These are phyloP conservation scores for Anhinga anhinga DNA, from an alignment of 2,113 vertebrate species.

Conservation along the genomic window DNA sequence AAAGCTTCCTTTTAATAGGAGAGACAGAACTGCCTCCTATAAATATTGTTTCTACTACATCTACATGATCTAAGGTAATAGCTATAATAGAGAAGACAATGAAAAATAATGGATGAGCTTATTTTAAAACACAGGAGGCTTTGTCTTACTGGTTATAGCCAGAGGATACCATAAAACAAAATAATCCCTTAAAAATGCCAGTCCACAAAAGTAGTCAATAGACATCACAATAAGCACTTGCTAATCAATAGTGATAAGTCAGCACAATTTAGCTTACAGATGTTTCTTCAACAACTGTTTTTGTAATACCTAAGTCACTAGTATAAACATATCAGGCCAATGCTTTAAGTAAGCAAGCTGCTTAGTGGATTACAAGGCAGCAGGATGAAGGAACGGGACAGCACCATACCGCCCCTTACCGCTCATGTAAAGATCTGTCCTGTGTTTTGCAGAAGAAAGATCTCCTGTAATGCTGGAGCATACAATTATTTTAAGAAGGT, in stretches of 20 bases:
- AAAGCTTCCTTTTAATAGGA: background rate
- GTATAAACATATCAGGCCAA: background rate
- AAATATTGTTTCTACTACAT: background rate
- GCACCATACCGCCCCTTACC: background rate
- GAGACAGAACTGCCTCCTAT: background rate
- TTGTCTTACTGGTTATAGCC: background rate
- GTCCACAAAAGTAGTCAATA: slow-evolving; percentile 22
- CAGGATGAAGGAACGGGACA: background rate
- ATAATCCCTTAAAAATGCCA: background rate
- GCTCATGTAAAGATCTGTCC: background rate
- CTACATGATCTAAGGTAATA: background rate
- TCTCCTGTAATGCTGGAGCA: background rate
- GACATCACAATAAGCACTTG: background rate
- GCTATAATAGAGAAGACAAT: background rate
- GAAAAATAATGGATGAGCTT: background rate
- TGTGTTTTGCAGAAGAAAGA: background rate
- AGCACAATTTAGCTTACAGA: slow-evolving; percentile 1
- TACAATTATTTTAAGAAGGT: background rate
- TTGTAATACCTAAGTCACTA: background rate
- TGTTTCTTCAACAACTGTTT: background rate
- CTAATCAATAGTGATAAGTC: slow-evolving; percentile 37
- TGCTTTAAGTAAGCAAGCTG: background rate
- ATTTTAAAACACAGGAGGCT: background rate
- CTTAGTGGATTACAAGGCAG: background rate
- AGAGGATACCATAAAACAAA: slow-evolving; percentile 29